Percentiles rank a stretch among this genome's conserved stretches.
These are phyloP conservation scores for Andrena cerasifolii DNA, from an alignment of 1,140 invertebrate genomes.

Conservation along the genomic window DNA sequence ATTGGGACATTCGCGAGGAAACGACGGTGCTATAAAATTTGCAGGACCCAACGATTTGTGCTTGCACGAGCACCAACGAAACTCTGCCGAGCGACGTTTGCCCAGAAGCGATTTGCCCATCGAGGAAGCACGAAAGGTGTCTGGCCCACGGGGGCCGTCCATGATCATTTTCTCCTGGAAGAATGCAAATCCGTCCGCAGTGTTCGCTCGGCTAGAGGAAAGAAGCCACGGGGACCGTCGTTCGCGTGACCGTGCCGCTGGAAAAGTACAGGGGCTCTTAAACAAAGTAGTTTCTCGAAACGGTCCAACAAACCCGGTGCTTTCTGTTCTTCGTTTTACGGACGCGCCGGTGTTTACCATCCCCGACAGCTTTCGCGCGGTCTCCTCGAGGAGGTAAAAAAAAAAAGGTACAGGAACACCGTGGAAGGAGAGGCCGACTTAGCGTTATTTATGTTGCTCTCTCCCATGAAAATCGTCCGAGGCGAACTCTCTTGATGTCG, in stretches of 20 bases:
- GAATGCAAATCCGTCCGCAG: neutral
- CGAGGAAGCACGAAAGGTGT: no score
- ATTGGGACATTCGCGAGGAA: no score
- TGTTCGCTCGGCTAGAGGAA: neutral
- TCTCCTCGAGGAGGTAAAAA: no score
- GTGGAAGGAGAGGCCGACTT: neutral
- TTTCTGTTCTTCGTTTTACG: neutral
- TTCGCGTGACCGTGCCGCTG: constrained; percentile 39
- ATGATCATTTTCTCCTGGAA: neutral
- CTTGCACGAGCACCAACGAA: no score
- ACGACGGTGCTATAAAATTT: no score
- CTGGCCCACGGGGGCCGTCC: neutral
- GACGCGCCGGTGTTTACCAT: constrained; percentile 23
- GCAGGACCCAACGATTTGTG: no score
- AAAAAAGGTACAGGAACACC: neutral
- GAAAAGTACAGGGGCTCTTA: constrained; percentile 24
- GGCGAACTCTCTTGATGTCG: constrained; percentile 26
- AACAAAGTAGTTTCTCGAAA: constrained; percentile 54
- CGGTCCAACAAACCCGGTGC: no score
- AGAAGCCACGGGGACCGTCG: constrained; percentile 11
- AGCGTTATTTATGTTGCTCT: constrained; percentile 30
- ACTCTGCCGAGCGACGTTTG: no score
- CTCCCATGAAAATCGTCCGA: constrained; percentile 17
- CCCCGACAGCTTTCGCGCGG: neutral
- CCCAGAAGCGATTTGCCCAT: no score